Percentiles rank a stretch among this genome's conserved stretches.
Conservation (phyloP, 2,888 invertebrate genomes). For the Dicycla oo region DNA sequence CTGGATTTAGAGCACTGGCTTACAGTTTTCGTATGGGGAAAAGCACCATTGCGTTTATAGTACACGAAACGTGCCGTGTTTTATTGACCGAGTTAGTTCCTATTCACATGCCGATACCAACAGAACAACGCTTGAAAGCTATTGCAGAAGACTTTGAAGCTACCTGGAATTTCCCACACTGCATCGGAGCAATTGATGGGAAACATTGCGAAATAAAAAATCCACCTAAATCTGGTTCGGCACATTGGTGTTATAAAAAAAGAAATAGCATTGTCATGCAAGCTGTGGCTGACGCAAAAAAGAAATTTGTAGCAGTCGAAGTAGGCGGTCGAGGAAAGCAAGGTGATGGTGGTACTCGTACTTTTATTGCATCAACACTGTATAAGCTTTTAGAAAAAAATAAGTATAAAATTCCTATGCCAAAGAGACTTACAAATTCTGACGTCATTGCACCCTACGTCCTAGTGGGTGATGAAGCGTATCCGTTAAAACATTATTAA, state of each 20-base stretch:
- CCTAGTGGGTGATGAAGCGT: constrained; percentile 55
- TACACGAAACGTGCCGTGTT: constrained; percentile 54
- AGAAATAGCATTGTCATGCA: constrained; percentile 48
- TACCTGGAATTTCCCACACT: constrained; percentile 40
- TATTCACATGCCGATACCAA: constrained; percentile 58
- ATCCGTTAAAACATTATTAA: too few relatives aligned
- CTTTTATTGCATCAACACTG: constrained; percentile 48
- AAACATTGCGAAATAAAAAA: constrained; percentile 52
- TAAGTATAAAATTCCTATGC: constrained; percentile 49
- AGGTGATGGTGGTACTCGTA: constrained; percentile 59
- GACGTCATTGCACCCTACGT: constrained; percentile 51
- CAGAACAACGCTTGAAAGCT: constrained; percentile 43
- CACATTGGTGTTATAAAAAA: constrained; percentile 54
- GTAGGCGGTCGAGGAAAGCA: constrained; percentile 58
- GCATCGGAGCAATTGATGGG: constrained; percentile 46
- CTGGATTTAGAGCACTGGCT: too few relatives aligned
- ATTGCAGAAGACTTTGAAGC: constrained; percentile 55
- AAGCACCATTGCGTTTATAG: constrained; percentile 48
- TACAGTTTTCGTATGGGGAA: too few relatives aligned
- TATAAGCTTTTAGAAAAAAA: constrained; percentile 45
- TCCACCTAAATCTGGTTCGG: constrained; percentile 43
- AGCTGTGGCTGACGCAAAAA: constrained; percentile 47
- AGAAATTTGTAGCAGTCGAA: constrained; percentile 51
- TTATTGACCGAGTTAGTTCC: constrained; percentile 52
- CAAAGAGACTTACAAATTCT: constrained; percentile 47